phyloP scores from a whole-genome alignment of 2,113 vertebrate genomes.

The Phrynocephalus versicolor region DNA sequence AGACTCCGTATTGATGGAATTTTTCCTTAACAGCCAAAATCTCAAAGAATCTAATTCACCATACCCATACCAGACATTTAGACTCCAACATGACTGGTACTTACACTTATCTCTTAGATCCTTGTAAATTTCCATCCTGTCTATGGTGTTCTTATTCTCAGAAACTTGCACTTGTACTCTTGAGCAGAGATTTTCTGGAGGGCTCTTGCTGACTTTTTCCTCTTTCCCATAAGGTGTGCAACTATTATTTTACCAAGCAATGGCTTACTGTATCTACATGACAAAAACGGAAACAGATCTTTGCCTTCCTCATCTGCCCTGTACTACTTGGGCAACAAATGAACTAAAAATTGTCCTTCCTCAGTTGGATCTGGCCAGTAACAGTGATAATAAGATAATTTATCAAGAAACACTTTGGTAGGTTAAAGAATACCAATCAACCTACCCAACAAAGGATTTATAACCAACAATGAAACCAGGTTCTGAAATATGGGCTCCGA shows the following conservation, averaged over 20 bases:
- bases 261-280: too few relatives aligned
- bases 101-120: not conserved
- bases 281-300: too few relatives aligned
- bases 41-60: not conserved
- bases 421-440: not conserved
- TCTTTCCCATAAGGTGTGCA: not conserved
- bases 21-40: not conserved
- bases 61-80: constrained; percentile 1
- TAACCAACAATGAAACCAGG: not conserved
- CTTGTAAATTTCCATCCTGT: constrained; percentile 23
- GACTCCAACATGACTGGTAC: constrained; percentile 21
- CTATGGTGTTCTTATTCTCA: constrained; percentile 5
- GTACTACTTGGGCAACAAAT: not conserved
- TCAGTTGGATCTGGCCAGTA: not conserved
- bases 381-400: not conserved
- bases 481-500: too few relatives aligned
- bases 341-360: not conserved
- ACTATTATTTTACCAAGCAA: too few relatives aligned
- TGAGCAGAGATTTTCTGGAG: not conserved
- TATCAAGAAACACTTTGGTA: not conserved
- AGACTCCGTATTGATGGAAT: not conserved
- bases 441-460: not conserved
- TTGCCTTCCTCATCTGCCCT: too few relatives aligned
- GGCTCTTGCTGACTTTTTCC: not conserved
- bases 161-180: constrained; percentile 8